Percentiles rank a stretch among this genome's conserved stretches.
phyloP scores from a whole-genome alignment of 2,888 invertebrate genomes.

The Spicauda simplicius region DNA sequence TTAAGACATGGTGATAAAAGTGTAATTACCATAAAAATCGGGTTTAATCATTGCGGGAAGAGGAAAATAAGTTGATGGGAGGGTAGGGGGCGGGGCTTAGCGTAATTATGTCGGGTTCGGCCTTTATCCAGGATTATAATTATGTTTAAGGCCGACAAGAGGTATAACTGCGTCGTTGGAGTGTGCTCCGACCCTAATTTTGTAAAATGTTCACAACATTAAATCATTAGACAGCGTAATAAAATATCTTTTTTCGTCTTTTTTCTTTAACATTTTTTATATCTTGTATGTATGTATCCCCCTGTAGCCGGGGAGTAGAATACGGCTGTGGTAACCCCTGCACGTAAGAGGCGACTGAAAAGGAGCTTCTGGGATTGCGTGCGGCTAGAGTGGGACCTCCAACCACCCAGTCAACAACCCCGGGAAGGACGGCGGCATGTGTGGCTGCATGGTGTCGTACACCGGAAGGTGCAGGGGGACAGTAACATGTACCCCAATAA shows the following conservation, averaged over 20 bases:
- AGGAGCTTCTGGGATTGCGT: no score
- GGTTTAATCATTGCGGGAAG: constrained; percentile 53
- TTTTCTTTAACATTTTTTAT: no score
- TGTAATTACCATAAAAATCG: constrained; percentile 79
- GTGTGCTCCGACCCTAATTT: constrained; percentile 18
- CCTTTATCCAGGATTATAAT: constrained; percentile 37
- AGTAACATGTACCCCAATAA: no score
- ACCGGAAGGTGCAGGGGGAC: no score
- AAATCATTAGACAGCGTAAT: neutral
- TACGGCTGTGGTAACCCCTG: no score
- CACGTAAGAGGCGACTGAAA: no score
- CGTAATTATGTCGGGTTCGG: constrained; percentile 55
- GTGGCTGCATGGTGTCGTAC: no score
- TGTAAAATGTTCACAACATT: constrained; percentile 10
- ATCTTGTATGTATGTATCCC: no score
- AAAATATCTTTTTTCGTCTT: neutral
- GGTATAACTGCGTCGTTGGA: constrained; percentile 17
- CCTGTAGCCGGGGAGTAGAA: no score
- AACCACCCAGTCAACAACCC: no score
- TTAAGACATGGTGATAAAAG: constrained; percentile 74
- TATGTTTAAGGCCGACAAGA: constrained; percentile 32
- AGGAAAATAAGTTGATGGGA: constrained; percentile 46
- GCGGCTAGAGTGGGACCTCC: no score
- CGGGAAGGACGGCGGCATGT: no score
- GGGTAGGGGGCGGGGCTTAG: constrained; percentile 56